Conservation (phyloP, 1,140 invertebrate genomes). For the Sinella curviseta region DNA sequence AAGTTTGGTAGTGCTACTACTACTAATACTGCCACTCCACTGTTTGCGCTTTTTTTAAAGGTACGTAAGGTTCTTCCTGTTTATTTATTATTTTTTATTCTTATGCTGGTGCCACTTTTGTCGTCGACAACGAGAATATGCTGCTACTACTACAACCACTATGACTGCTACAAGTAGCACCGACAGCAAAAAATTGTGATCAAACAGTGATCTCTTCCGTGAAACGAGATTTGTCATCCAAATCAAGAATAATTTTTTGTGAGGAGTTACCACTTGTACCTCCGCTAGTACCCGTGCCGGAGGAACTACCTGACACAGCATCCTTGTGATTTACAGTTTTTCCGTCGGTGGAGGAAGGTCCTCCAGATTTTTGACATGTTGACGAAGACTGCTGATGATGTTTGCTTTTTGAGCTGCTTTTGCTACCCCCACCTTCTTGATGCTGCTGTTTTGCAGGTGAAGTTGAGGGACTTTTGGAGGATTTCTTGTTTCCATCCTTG, state of each 20-base stretch:
- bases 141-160: neutral
- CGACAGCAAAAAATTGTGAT: conserved; percentile 44
- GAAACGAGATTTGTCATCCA: conserved; percentile 75
- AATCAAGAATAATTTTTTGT: conserved; percentile 67
- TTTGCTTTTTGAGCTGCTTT: neutral
- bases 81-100: neutral
- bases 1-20: neutral
- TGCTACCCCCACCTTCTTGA: neutral
- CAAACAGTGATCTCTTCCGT: conserved; percentile 78
- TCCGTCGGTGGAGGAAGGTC: neutral
- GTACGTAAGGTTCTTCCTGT: neutral
- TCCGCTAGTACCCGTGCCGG: neutral
- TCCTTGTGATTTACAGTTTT: conserved; percentile 11
- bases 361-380: neutral
- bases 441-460: neutral
- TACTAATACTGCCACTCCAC: neutral
- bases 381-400: neutral
- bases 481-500: neutral
- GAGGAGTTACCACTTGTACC: neutral
- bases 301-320: neutral
- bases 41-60: neutral
- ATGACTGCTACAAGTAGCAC: neutral
- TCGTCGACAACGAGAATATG: neutral
- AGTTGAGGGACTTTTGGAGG: neutral
- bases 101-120: conserved; percentile 10